Base-by-base conservation (phyloP, 1,140 invertebrate species). In the Macrostomum lignano region DNA sequence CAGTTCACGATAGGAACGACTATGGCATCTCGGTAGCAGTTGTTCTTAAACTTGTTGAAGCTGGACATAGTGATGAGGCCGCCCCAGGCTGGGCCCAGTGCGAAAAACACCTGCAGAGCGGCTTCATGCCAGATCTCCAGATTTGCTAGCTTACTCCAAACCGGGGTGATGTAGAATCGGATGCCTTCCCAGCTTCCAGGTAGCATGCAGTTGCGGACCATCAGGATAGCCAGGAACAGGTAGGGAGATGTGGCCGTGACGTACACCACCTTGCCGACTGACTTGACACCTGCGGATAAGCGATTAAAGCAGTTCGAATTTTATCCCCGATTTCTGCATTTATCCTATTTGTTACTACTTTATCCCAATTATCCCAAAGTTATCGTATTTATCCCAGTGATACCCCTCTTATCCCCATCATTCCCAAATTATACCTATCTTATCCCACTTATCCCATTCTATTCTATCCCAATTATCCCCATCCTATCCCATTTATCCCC, bases 41-140 rank as follows among this genome's bases (percentile, higher is more conserved):
- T 94, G 54, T 93, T 93, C 49, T 91, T 75, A 44, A 86, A 88
- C 57, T 88, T 79, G 52, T 91, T 93, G 52, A 93, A 94, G 11
- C 78, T 86, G 7, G 82, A 77, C 49, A 84, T 91, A 9, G 84
- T 84, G 38, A 93, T 57, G 0, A 94, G 65, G 9, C 88, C 82
- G 11, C 84, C 86, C 54, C 93, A 93, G 21, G 84, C 84, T 4
- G 84, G 84, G 20, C 86, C 84, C 20, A 94, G 55, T 0, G 84
- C 93, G 58, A 91, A 94, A 60, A 94, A 94, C 5, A 93, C 78
- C 63, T 93, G 84, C 0, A 81, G 88, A 9, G 84, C 84, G 4
- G 86, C 84, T 56, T 86, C 79, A 2, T 84, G 73, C 79, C 79
- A 88, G 1, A 88, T 79, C 73, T 81, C 15, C 1, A 44, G 40